Evolutionary conservation across 2,888 invertebrate genomes (phyloP), one percentile per base, ranked within the genome.

Genomic region (Aromia moschata): DNA sequence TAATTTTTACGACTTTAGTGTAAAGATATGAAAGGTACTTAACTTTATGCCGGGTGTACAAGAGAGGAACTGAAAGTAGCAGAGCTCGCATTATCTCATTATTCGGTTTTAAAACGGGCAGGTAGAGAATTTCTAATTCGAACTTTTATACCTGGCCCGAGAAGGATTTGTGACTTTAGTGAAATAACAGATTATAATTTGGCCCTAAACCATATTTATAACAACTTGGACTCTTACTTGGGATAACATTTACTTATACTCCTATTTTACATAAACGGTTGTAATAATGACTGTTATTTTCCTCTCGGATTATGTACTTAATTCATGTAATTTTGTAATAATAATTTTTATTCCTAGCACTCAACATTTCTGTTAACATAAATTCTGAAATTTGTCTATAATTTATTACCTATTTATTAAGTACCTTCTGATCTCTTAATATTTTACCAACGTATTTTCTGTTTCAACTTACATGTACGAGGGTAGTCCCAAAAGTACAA

Each of bases 141-240:
- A 54, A 44, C 36, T 44, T 45, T 43, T 54, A 54, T 56, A 56
- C 56, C 56, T 56, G 56, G 25, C 37, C 41, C 45, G 14, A 41
- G 41, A 38, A 46, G 51, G 57, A 57, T 61, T 59, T 64, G 64
- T 62, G 62, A 60, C 65, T 65, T 55, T 62, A 31, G 59, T 55
- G 51, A 59, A 55, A 59, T 54, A 54, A 11, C 62, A 62, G 62
- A 65, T 62, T 58, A 60, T 60, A 60, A 62, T 60, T 60, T 46
- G 57, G 43, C 60, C 58, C 54, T 30, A 37, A 56, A 60, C 62
- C 60, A 56, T 60, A 62, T 60, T 62, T 58, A 62, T 62, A 62
- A 65, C 43, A 55, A 54, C 51, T 40, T 45, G 41, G 17, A 41
- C 60, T 45, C 56, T 46, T 46, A 56, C 41, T 52, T 43, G 2